Evolutionary conservation across 2,888 invertebrate species (phyloP), one percentile per base, ranked within the genome.

Genomic region (Panorpa germanica): DNA sequence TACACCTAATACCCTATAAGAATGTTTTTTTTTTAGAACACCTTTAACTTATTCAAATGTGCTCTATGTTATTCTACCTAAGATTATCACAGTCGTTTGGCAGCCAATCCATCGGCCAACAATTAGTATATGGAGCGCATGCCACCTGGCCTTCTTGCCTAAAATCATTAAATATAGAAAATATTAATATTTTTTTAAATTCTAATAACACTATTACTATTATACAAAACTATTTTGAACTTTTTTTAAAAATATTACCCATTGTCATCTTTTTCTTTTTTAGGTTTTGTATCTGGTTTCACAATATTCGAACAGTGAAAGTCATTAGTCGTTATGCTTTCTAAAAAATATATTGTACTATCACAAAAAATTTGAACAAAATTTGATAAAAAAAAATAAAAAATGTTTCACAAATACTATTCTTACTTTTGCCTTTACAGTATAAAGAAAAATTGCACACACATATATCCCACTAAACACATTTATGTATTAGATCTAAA

Each of bases 51-150:
- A 33, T 29, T 17, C 4, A 6, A 7, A 8, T 9, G 20, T 9
- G 20, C 20, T n/a, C n/a, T 20, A n/a, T 21, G 20, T 13, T 13
- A 22, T 29, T 28, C 22, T 25, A 38, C 38, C 54, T 55, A 29
- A 82, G 57, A 46, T 74, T 67, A 20, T 65, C 65, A 42, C 73
- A 69, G 50, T 91, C 88, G 42, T 65, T 58, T 1, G 88, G 70
- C 34, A 95, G 54, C 93, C 93, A 95, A 46, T 93, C 91, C 59
- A 77, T 77, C 3, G 91, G 91, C 91, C 91, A 93, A 50, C 90
- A 91, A 36, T 68, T 67, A 2, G 85, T 81, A 38, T 58, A 60
- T 12, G 47, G 36, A 12, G 28, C n/a, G n/a, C n/a, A n/a, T n/a
- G n/a, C n/a, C n/a, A n/a, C 30, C 25, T 33, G 21, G 4, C 19